Conservation (phyloP, 2,797 vertebrate species). For the Enoplosus armatus region DNA sequence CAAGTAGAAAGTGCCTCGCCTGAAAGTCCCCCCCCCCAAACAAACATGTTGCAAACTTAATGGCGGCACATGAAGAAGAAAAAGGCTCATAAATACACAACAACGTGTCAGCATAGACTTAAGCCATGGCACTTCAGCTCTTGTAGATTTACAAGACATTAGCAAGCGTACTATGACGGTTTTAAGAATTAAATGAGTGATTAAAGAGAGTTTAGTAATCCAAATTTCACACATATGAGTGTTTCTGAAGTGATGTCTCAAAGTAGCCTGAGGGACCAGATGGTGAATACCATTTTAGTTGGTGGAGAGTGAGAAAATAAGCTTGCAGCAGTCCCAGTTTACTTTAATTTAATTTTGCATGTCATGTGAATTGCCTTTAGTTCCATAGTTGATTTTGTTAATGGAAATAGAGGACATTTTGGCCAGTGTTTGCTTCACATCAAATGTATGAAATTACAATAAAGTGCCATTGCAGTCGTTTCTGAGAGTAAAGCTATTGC, state of each 20-base stretch:
- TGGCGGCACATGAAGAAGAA: constrained; percentile 3
- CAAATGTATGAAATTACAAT: constrained; percentile 50
- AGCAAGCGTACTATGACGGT: constrained; percentile 48
- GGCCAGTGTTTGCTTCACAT: constrained; percentile 40
- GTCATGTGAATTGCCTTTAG: constrained; percentile 58
- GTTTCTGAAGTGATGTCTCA: constrained; percentile 65
- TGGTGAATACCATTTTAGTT: constrained; percentile 56
- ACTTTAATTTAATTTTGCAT: constrained; percentile 66
- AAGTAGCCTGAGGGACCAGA: constrained; percentile 64
- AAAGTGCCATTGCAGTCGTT: constrained; percentile 20
- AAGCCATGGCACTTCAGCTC: constrained; percentile 41
- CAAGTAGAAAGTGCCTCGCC: constrained; percentile 1
- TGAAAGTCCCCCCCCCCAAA: not conserved
- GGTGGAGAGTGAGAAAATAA: constrained; percentile 32
- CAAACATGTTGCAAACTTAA: constrained; percentile 19
- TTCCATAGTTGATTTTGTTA: constrained; percentile 51
- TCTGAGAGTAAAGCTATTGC: constrained; percentile 10
- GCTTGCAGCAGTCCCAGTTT: constrained; percentile 52
- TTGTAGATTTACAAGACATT: constrained; percentile 63
- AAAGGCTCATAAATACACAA: constrained; percentile 13
- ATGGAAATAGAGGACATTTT: constrained; percentile 46
- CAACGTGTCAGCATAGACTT: constrained; percentile 12
- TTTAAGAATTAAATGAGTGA: constrained; percentile 62
- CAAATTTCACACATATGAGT: constrained; percentile 69
- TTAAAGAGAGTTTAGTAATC: constrained; percentile 72